Conservation (phyloP, 2,888 invertebrate species). For the Scaptomyza cyrtandrae region DNA sequence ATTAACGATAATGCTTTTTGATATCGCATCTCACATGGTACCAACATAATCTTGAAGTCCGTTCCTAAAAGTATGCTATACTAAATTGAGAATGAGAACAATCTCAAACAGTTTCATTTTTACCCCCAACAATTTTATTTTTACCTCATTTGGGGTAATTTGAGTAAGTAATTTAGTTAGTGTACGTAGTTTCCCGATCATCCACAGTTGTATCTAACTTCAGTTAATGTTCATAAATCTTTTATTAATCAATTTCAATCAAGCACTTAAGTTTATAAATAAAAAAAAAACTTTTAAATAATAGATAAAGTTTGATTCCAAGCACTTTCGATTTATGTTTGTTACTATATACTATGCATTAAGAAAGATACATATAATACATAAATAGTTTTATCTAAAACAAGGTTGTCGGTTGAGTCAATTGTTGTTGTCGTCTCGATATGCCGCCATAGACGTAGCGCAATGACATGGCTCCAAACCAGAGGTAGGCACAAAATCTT, state of each 20-base stretch:
- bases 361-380: background rate
- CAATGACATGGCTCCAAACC: slow-evolving; percentile 30
- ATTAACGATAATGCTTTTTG: no score
- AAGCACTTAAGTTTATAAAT: no score
- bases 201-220: no score
- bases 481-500: slow-evolving; percentile 19
- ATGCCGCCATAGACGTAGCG: slow-evolving; percentile 38
- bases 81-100: slow-evolving; percentile 9
- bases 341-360: no score
- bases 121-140: no score
- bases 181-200: background rate
- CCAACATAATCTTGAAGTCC: background rate
- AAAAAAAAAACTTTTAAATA: no score
- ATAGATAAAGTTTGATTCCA: no score
- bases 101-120: background rate
- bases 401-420: slow-evolving; percentile 19
- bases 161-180: no score
- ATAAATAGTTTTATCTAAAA: slow-evolving; percentile 14
- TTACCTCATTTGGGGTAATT: no score
- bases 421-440: slow-evolving; percentile 33
- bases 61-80: slow-evolving; percentile 48
- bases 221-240: no score
- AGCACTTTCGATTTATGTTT: no score
- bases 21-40: background rate
- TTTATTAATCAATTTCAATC: no score